phyloP scores from a whole-genome alignment of 2,113 vertebrate species.

The Panurus biarmicus region DNA sequence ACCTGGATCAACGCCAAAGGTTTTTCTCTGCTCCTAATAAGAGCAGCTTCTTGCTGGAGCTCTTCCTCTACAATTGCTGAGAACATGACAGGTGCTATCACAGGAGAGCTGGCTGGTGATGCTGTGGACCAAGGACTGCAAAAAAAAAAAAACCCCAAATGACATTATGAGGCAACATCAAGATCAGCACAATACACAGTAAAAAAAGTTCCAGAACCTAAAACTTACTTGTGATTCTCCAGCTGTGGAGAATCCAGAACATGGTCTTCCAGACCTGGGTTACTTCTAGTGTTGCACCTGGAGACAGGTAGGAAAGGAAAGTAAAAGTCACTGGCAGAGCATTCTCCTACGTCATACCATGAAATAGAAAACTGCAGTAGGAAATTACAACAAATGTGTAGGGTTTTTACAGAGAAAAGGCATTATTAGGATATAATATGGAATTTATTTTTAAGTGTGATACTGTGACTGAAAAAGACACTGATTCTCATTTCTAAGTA shows the following conservation, averaged over 20 bases:
- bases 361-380: not conserved
- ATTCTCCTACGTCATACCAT: not conserved
- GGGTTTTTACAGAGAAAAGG: not conserved
- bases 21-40: slow-evolving; percentile 92
- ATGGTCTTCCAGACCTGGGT: slow-evolving; percentile 37
- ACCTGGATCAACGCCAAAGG: slow-evolving; percentile 96
- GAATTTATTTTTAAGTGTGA: not conserved
- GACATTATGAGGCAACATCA: not conserved
- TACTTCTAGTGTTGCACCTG: slow-evolving; percentile 32
- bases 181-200: not conserved
- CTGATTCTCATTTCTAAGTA: not conserved
- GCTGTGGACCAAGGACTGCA: slow-evolving; percentile 87
- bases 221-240: slow-evolving; percentile 69
- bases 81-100: slow-evolving; percentile 79
- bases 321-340: not conserved
- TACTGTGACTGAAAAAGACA: not conserved
- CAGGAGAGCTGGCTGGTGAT: slow-evolving; percentile 67
- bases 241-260: slow-evolving; percentile 36
- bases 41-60: slow-evolving; percentile 90
- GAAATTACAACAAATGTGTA: not conserved
- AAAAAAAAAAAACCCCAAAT: not conserved
- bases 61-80: slow-evolving; percentile 94
- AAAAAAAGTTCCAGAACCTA: not conserved
- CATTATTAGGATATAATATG: not conserved
- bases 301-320: not conserved